Conservation (phyloP, 2,888 invertebrate genomes). For the Geophilus truncorum region DNA sequence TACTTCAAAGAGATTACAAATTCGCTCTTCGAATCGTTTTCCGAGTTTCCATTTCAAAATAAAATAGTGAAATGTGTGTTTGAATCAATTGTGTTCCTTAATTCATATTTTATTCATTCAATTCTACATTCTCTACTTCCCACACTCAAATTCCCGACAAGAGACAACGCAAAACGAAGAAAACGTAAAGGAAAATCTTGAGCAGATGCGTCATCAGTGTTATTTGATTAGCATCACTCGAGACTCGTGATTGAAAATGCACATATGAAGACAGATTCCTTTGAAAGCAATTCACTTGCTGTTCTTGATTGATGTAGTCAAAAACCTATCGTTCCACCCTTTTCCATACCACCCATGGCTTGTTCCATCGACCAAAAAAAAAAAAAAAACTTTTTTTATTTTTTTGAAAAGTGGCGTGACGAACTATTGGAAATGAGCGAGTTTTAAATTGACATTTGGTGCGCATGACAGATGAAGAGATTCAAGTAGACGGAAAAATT, state of each 20-base stretch:
- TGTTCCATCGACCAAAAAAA: neutral
- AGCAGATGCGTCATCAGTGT: neutral
- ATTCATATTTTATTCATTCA: too few species aligned
- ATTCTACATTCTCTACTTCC: too few species aligned
- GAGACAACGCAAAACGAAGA: neutral
- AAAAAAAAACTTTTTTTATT: neutral
- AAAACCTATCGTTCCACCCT: neutral
- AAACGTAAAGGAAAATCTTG: neutral
- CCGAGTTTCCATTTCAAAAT: too few species aligned
- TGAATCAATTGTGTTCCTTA: too few species aligned
- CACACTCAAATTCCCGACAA: too few species aligned
- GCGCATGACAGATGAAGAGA: neutral
- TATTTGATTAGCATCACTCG: neutral
- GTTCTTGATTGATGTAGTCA: neutral
- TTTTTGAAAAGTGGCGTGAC: neutral
- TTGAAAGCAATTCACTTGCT: constrained; percentile 13
- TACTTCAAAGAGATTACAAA: too few species aligned
- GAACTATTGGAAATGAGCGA: neutral
- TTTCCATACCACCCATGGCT: neutral
- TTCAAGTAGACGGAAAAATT: constrained; percentile 9
- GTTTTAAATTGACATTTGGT: neutral
- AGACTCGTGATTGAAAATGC: neutral
- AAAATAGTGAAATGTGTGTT: too few species aligned
- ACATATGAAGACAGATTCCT: neutral
- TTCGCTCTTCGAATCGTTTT: too few species aligned